phyloP scores from a whole-genome alignment of 2,113 vertebrate species.

The Diphyllodes magnificus region DNA sequence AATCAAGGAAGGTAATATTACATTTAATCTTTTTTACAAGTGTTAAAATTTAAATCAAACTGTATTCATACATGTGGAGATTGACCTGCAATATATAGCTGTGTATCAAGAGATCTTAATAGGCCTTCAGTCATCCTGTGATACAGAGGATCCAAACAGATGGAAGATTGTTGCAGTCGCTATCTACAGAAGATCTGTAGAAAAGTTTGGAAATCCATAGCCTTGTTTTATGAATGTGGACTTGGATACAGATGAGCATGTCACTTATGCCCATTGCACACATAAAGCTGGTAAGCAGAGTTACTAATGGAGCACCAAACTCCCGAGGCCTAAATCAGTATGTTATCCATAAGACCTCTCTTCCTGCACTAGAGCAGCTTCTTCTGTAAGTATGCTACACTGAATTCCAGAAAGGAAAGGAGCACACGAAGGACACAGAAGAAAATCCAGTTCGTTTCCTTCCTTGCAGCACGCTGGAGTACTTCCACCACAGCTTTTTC shows the following conservation, averaged over 20 bases:
- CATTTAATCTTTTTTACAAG: not conserved
- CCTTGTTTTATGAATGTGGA: not conserved
- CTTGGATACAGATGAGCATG: not conserved
- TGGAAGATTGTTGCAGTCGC: no score
- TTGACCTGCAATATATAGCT: not conserved
- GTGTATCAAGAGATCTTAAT: not conserved
- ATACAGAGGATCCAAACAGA: not conserved
- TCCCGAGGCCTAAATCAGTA: not conserved
- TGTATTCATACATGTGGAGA: not conserved
- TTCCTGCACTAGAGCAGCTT: not conserved
- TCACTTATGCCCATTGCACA: not conserved
- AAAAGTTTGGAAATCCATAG: not conserved
- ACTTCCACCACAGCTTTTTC: not conserved
- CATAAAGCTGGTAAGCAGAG: not conserved
- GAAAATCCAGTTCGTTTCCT: not conserved
- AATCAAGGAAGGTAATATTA: not conserved
- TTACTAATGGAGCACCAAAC: not conserved
- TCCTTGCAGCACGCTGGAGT: not conserved
- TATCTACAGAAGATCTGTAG: not conserved
- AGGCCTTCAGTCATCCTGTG: not conserved
- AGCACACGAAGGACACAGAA: not conserved
- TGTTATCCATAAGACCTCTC: not conserved
- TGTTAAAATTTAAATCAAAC: not conserved
- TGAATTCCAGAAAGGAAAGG: constrained; percentile 22
- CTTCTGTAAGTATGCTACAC: not conserved